These are phyloP conservation scores for Chamaetylas fuelleborni DNA, from an alignment of 2,113 vertebrate genomes.

Conservation along the genomic window DNA sequence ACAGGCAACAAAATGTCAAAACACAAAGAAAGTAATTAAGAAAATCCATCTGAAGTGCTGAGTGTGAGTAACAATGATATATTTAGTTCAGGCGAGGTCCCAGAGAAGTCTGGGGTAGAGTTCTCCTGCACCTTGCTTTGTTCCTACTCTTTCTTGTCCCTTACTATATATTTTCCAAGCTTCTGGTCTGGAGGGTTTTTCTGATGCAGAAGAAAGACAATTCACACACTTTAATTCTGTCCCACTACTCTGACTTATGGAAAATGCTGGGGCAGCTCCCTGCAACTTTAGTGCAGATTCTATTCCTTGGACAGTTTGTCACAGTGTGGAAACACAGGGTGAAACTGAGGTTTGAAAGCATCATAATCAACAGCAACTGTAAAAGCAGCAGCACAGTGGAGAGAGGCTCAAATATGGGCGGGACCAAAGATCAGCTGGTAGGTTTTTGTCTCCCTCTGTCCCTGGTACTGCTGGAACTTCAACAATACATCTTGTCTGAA, in stretches of 20 bases:
- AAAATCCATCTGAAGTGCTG: background rate
- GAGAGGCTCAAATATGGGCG: background rate
- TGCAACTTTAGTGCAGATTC: background rate
- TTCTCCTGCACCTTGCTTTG: background rate
- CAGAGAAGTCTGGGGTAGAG: background rate
- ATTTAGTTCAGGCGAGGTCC: background rate
- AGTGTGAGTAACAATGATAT: background rate
- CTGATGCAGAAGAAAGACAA: background rate
- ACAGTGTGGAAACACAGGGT: background rate
- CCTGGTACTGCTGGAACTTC: background rate
- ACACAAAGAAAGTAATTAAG: background rate
- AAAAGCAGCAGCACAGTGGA: background rate
- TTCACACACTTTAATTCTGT: background rate
- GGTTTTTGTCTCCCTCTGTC: background rate
- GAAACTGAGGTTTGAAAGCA: background rate
- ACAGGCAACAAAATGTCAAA: background rate
- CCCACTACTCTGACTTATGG: background rate
- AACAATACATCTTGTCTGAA: background rate
- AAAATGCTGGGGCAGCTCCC: background rate
- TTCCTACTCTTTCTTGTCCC: background rate
- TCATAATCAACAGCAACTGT: background rate
- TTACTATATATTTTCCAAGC: background rate
- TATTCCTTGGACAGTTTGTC: background rate
- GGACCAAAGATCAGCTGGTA: background rate
- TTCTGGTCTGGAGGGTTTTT: background rate